Evolutionary conservation across 2,888 invertebrate genomes (phyloP).

Genomic region (Ethmia dodecea): DNA sequence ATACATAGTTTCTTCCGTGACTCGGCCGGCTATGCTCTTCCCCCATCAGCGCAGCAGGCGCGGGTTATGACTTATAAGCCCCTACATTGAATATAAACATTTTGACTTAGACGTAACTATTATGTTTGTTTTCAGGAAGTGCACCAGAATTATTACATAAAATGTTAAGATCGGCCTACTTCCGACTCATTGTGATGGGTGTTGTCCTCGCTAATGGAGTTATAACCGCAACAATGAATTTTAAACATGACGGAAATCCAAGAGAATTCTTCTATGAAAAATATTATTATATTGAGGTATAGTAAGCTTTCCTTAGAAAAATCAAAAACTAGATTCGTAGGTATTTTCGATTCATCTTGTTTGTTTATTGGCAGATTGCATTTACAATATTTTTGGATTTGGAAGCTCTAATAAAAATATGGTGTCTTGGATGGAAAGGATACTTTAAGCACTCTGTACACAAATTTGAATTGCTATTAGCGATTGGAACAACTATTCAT

Average conservation of each 20-base stretch:
- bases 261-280: constrained; percentile 90
- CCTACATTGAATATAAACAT: too few relatives aligned
- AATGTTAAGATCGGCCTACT: constrained; percentile 92
- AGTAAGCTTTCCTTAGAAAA: not conserved
- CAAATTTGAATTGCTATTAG: constrained; percentile 96
- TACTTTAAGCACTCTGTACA: constrained; percentile 98
- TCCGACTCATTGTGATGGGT: constrained; percentile 94
- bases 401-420: constrained; percentile 97
- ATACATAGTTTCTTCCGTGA: too few relatives aligned
- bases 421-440: constrained; percentile 96
- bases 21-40: too few relatives aligned
- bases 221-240: constrained; percentile 96
- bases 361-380: constrained; percentile 80
- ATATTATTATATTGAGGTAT: constrained; percentile 94
- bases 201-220: constrained; percentile 97
- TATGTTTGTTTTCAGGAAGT: constrained; percentile 49
- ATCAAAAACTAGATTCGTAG: not conserved
- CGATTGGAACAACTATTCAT: constrained; percentile 95
- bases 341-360: not conserved
- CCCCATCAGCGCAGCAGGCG: too few relatives aligned
- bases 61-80: too few relatives aligned
- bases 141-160: constrained; percentile 92
- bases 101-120: too few relatives aligned
- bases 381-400: constrained; percentile 96
- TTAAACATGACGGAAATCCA: constrained; percentile 92